Evolutionary conservation across 1,140 invertebrate species (phyloP), one percentile per base, ranked within the genome.

Genomic region (Bombus waltoni): DNA sequence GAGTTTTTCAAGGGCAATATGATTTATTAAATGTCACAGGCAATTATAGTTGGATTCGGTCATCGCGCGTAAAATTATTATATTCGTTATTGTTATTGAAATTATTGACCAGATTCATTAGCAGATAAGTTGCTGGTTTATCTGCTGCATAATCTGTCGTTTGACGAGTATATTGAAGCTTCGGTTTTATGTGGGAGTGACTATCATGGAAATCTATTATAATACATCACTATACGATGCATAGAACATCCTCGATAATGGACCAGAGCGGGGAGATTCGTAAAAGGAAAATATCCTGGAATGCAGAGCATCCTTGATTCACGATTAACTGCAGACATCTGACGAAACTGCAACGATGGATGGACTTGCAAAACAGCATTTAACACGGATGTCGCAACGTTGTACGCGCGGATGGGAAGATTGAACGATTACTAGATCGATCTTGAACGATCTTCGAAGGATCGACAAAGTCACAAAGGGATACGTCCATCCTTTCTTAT

Each of bases 291-390:
- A 81, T 81, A 73, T 59, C 79, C 53, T 59, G 38, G 68, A 71
- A 73, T 73, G 70, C 38, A 22, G 70, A 81, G 47, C 70, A 73
- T 81, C 47, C 79, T 81, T 73, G 70, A 81, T 81, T 81, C 40
- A 62, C 42, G 79, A 66, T 42, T 57, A 73, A 73, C 68, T 73
- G 40, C 53, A 40, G 32, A 71, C 38, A 38, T 81, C 44, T 81
- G 79, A 81, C 72, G 81, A 83, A 66, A 83, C 81, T 66, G 25
- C 81, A 83, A 44, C 72, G 71, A 75, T 38, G 38, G 72, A 65
- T 35, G 15, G 53, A 76, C 42, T 75, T 76, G 47, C 59, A 81
- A 76, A 85, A 85, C 62, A 72, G 44, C 70, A 59, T 81, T 85
- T 62, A 75, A 72, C 76, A 32, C 25, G n/a, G 11, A 28, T 85